These are phyloP conservation scores for Lota lota DNA, from an alignment of 2,113 vertebrate genomes.

Conservation along the genomic window DNA sequence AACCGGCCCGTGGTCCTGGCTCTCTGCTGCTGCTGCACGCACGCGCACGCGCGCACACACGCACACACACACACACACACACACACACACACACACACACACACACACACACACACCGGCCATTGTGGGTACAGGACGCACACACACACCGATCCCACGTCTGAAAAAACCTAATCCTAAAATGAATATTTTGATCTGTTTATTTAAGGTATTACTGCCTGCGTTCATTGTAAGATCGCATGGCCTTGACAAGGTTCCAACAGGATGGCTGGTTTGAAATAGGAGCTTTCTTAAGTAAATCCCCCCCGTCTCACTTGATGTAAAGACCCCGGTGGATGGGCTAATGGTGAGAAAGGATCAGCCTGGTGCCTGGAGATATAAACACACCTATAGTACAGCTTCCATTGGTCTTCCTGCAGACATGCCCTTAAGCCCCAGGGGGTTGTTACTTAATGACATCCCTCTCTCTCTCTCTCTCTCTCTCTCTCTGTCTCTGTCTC, in stretches of 20 bases:
- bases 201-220: neutral
- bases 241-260: neutral
- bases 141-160: neutral
- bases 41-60: constrained; percentile 1
- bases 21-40: no score
- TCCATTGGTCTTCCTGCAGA: neutral
- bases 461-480: neutral
- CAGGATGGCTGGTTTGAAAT: neutral
- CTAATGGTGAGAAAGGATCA: neutral
- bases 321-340: neutral
- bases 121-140: neutral
- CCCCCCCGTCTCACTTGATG: neutral
- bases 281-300: neutral
- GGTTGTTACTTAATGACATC: neutral
- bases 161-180: neutral
- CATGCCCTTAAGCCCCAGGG: neutral
- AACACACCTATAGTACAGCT: neutral
- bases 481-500: neutral
- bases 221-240: neutral
- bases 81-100: constrained; percentile 24
- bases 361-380: neutral
- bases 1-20: constrained; percentile 17
- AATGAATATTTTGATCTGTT: neutral
- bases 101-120: constrained; percentile 9
- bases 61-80: neutral